Conservation (phyloP, 2,888 invertebrate genomes). For the Blomia tropicalis region DNA sequence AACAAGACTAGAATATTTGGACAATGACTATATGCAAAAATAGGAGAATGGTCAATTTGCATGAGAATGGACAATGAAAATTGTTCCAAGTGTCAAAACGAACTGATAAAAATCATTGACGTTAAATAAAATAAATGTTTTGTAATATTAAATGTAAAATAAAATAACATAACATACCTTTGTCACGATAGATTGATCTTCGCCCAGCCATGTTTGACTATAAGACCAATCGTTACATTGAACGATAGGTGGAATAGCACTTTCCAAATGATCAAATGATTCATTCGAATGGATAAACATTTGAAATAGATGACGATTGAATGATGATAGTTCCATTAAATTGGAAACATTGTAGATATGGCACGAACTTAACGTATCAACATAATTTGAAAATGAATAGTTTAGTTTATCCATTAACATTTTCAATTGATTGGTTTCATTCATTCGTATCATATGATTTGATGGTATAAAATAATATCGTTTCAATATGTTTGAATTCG, state of each 20-base stretch:
- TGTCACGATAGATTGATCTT: slow-evolving; percentile 9
- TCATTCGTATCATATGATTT: neutral
- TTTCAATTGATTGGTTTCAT: neutral
- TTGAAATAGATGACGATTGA: neutral
- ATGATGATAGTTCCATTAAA: neutral
- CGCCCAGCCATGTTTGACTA: slow-evolving; percentile 3
- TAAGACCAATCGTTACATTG: neutral
- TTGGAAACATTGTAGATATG: neutral
- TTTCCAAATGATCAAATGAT: neutral
- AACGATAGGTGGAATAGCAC: neutral
- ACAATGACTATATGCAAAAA: too few species aligned
- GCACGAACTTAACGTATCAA: neutral
- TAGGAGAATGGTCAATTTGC: slow-evolving; percentile 4
- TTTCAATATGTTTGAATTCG: neutral
- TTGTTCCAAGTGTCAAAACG: neutral
- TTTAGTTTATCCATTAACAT: neutral
- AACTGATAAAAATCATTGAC: neutral
- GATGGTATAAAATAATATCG: slow-evolving; percentile 5
- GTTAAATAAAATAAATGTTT: neutral
- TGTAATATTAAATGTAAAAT: neutral
- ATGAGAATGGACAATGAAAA: neutral
- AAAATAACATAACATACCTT: neutral
- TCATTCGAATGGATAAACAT: neutral
- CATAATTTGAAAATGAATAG: neutral
- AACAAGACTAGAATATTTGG: too few species aligned